Evolutionary conservation across 1,140 invertebrate genomes (phyloP).

Genomic region (Micrasema longulum): DNA sequence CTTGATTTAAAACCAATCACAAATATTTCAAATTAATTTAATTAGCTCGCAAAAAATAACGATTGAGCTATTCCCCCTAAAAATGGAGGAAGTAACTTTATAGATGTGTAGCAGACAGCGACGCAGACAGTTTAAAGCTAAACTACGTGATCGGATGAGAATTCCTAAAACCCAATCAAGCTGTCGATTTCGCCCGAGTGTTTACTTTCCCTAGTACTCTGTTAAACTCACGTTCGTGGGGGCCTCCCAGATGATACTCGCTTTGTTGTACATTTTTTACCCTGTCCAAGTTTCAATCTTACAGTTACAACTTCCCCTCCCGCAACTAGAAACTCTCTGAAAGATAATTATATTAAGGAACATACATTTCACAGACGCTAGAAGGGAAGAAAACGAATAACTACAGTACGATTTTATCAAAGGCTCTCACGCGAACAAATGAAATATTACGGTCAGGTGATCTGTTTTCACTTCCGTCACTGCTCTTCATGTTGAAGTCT

Average conservation of each 20-base stretch:
- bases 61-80: too few species aligned
- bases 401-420: too few species aligned
- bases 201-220: constrained; percentile 45
- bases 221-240: constrained; percentile 23
- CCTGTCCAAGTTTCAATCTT: not conserved
- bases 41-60: not conserved
- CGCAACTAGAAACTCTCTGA: not conserved
- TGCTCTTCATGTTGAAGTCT: too few species aligned
- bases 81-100: too few species aligned
- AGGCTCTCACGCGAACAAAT: too few species aligned
- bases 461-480: too few species aligned
- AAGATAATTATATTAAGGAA: not conserved
- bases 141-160: constrained; percentile 41
- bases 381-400: too few species aligned
- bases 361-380: too few species aligned
- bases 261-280: constrained; percentile 21
- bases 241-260: not conserved
- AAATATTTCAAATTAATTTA: too few species aligned
- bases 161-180: constrained; percentile 52
- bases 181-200: constrained; percentile 48
- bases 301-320: too few species aligned
- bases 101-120: constrained; percentile 6
- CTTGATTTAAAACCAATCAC: not conserved
- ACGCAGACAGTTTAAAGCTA: constrained; percentile 9
- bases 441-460: too few species aligned